phyloP scores from a whole-genome alignment of 2,113 vertebrate genomes.

The Lasiurus cinereus region DNA sequence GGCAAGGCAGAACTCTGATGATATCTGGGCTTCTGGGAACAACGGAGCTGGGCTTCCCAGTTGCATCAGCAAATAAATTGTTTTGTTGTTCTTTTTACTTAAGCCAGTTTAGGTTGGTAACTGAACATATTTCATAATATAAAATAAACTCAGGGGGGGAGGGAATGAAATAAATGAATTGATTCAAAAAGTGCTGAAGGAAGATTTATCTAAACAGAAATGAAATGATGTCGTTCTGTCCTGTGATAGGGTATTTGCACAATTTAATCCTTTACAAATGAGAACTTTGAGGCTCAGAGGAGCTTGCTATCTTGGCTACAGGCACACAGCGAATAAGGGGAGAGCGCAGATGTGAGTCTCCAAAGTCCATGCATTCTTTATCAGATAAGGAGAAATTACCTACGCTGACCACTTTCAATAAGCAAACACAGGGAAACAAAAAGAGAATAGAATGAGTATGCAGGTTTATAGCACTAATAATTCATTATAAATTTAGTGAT shows the following conservation, averaged over 20 bases:
- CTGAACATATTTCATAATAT: not conserved
- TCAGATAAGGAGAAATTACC: not conserved
- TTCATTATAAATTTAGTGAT: not conserved
- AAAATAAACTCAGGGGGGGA: not conserved
- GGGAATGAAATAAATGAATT: constrained; percentile 38
- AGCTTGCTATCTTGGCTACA: not conserved
- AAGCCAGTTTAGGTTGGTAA: not conserved
- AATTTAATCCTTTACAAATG: not conserved
- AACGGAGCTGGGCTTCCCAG: not conserved
- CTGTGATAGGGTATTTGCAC: not conserved
- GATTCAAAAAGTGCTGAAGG: constrained; percentile 9
- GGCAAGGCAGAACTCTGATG: not conserved
- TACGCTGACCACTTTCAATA: not conserved
- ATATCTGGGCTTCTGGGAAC: not conserved
- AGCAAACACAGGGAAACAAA: not conserved
- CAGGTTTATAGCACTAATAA: not conserved
- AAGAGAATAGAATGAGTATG: not conserved
- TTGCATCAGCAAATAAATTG: not conserved
- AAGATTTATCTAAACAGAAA: constrained; percentile 22
- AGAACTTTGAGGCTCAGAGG: constrained; percentile 13
- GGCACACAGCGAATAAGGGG: not conserved
- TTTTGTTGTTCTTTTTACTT: not conserved
- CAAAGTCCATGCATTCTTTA: not conserved
- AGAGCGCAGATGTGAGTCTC: not conserved
- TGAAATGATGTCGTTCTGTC: not conserved